These are phyloP conservation scores for Amphipyra tragopoginis DNA, from an alignment of 2,888 invertebrate genomes.

Conservation along the genomic window DNA sequence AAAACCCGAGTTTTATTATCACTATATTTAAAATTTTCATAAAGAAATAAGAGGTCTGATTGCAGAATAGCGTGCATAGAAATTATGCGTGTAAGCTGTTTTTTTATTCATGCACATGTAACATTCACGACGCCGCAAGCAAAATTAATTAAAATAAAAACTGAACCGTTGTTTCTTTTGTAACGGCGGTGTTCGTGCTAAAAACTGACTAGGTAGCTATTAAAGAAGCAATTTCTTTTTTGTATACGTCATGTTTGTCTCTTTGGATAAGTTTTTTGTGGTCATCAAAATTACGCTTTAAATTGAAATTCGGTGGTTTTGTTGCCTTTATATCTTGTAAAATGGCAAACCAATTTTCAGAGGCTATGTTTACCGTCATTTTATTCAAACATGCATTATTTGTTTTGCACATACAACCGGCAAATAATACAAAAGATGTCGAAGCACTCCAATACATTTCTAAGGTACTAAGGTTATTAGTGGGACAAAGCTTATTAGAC, in stretches of 20 bases:
- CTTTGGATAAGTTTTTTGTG: conserved; percentile 57
- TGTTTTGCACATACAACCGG: conserved; percentile 1
- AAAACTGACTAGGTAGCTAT: conserved; percentile 52
- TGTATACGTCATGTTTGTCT: conserved; percentile 56
- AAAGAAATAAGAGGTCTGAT: conserved; percentile 13
- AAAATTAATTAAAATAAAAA: conserved; percentile 58
- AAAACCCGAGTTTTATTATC: no score
- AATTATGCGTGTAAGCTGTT: conserved; percentile 27
- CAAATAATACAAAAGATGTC: background rate
- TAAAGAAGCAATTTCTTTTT: conserved; percentile 66
- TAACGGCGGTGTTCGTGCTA: conserved; percentile 53
- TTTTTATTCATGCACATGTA: conserved; percentile 38
- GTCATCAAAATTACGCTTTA: conserved; percentile 61
- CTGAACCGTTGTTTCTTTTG: conserved; percentile 50
- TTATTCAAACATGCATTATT: conserved; percentile 3
- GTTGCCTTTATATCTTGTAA: conserved; percentile 56
- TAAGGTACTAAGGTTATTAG: background rate
- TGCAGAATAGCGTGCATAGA: conserved; percentile 36
- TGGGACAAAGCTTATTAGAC: background rate
- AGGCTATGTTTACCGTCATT: conserved; percentile 15
- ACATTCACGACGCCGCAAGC: conserved; percentile 37
- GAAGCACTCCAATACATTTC: background rate
- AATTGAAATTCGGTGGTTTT: conserved; percentile 66
- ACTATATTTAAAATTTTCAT: background rate
- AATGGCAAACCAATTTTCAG: conserved; percentile 19